phyloP scores from a whole-genome alignment of 2,888 invertebrate genomes.

The Deroplatys truncata region DNA sequence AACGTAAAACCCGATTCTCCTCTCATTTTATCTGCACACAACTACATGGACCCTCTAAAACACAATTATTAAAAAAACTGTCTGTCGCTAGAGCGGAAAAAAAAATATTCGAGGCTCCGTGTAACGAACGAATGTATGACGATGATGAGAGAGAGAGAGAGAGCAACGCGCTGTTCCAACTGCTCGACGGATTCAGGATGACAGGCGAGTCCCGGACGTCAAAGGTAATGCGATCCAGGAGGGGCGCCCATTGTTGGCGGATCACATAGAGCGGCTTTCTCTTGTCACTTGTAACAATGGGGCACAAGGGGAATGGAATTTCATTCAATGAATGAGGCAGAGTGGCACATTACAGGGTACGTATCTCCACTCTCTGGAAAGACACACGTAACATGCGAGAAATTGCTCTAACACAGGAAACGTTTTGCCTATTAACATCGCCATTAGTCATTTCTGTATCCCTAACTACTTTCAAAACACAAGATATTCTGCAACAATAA shows the following conservation, averaged over 20 bases:
- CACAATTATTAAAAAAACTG: neutral
- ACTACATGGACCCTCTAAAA: neutral
- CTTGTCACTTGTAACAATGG: slow-evolving; percentile 1
- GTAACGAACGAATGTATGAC: neutral
- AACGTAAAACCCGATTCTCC: neutral
- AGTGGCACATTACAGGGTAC: neutral
- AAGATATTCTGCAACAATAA: no score
- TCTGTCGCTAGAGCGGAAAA: neutral
- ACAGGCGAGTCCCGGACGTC: neutral
- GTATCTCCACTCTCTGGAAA: neutral
- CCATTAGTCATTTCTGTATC: neutral
- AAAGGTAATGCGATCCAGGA: slow-evolving; percentile 7
- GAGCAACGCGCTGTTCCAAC: neutral
- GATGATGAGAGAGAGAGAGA: neutral
- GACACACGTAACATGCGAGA: neutral
- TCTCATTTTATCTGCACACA: neutral
- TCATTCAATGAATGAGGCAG: neutral
- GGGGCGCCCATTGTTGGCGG: neutral
- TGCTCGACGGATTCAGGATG: neutral
- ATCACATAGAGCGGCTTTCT: neutral
- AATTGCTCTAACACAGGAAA: neutral
- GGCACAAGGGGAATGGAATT: neutral
- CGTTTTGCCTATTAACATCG: neutral
- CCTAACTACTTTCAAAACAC: no score
- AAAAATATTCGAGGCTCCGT: neutral